Conservation (phyloP, 2,113 vertebrate species). For the Emberiza fucata region DNA sequence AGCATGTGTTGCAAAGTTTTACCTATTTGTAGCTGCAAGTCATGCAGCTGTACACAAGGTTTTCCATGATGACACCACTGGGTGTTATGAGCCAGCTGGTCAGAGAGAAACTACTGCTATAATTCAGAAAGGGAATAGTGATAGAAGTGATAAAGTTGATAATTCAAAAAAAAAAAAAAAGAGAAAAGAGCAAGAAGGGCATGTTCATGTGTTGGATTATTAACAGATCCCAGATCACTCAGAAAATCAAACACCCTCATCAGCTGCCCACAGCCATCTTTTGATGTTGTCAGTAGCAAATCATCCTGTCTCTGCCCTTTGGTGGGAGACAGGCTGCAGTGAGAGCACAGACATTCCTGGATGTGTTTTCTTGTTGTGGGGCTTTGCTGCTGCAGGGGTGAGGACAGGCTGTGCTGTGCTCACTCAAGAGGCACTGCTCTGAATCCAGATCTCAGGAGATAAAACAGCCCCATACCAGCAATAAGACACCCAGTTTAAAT, state of each 20-base stretch:
- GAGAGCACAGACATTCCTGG: neutral
- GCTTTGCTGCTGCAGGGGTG: neutral
- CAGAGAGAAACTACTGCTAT: neutral
- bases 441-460: neutral
- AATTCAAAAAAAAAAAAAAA: neutral
- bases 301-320: neutral
- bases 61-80: neutral
- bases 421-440: neutral
- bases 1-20: neutral
- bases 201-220: neutral
- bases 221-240: neutral
- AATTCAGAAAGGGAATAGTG: neutral
- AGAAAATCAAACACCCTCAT: neutral
- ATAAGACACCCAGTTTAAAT: neutral
- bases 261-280: neutral
- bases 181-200: neutral
- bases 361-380: accelerated
- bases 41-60: neutral
- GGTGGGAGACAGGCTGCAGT: neutral
- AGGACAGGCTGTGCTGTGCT: neutral
- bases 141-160: neutral
- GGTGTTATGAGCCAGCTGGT: neutral
- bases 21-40: neutral
- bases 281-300: neutral
- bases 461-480: neutral